These are phyloP conservation scores for Drosophila micromelanica DNA, from an alignment of 1,140 invertebrate genomes.

Conservation along the genomic window DNA sequence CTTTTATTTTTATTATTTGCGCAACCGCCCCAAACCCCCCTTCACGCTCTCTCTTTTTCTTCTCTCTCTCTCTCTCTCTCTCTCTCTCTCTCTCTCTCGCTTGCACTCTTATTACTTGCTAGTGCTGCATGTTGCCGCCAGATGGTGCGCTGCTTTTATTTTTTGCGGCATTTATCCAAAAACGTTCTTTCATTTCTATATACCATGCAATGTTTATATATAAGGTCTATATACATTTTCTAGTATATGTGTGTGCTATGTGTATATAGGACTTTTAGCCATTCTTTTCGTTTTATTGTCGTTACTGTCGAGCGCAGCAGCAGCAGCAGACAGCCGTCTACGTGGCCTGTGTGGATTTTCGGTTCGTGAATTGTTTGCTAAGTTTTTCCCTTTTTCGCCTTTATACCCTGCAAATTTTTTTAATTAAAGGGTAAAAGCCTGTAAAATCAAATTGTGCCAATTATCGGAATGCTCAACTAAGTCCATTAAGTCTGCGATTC, in stretches of 20 bases:
- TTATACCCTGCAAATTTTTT: conserved; percentile 1
- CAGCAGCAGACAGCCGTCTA: conserved; percentile 56
- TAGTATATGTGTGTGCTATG: conserved; percentile 30
- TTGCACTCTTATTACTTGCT: not conserved
- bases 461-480: too few species aligned
- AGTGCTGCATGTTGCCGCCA: conserved; percentile 56
- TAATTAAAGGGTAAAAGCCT: too few species aligned
- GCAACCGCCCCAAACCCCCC: too few species aligned
- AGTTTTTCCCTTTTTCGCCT: conserved; percentile 3
- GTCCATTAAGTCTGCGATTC: too few species aligned
- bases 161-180: conserved; percentile 33
- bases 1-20: conserved; percentile 59
- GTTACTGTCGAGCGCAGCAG: conserved; percentile 66
- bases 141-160: conserved; percentile 61
- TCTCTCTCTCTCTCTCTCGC: not conserved
- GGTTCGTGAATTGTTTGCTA: conserved; percentile 51
- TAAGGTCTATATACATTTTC: conserved; percentile 17
- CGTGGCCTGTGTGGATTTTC: conserved; percentile 60
- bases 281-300: conserved; percentile 68
- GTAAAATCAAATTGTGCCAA: too few species aligned
- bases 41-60: too few species aligned
- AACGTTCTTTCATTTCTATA: conserved; percentile 28
- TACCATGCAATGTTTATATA: conserved; percentile 35
- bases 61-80: not conserved
- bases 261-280: conserved; percentile 57